Conservation (phyloP, 1,140 invertebrate species). For the Ephestia elutella region DNA sequence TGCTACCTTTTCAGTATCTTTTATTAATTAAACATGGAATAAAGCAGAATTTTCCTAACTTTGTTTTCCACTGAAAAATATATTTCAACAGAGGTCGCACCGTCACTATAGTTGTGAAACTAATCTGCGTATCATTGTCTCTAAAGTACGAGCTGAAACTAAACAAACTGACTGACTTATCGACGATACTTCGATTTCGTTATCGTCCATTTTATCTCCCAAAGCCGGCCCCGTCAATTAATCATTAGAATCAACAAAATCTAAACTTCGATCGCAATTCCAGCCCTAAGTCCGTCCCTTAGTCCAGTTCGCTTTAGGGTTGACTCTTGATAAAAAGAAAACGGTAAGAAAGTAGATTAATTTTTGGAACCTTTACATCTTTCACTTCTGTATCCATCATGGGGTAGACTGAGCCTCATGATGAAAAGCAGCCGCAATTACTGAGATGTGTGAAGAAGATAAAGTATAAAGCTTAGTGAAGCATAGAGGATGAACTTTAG, state of each 20-base stretch:
- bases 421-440: no score
- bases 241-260: constrained; percentile 4
- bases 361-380: not conserved
- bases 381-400: no score
- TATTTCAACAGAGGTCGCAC: no score
- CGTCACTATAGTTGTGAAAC: not conserved
- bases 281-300: not conserved
- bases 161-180: not conserved
- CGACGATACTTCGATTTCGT: not conserved
- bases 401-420: no score
- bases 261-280: not conserved
- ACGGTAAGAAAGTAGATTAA: not conserved
- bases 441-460: no score
- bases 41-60: no score
- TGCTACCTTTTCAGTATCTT: no score
- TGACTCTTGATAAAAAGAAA: not conserved
- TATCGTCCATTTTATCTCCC: not conserved
- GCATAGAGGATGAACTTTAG: no score
- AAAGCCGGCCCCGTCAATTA: not conserved
- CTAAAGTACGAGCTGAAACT: not conserved
- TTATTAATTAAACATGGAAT: no score
- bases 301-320: not conserved
- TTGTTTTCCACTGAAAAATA: no score
- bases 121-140: not conserved
- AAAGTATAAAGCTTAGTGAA: no score